These are phyloP conservation scores for Ceratina japonica DNA, from an alignment of 1,140 invertebrate species.

Conservation along the genomic window DNA sequence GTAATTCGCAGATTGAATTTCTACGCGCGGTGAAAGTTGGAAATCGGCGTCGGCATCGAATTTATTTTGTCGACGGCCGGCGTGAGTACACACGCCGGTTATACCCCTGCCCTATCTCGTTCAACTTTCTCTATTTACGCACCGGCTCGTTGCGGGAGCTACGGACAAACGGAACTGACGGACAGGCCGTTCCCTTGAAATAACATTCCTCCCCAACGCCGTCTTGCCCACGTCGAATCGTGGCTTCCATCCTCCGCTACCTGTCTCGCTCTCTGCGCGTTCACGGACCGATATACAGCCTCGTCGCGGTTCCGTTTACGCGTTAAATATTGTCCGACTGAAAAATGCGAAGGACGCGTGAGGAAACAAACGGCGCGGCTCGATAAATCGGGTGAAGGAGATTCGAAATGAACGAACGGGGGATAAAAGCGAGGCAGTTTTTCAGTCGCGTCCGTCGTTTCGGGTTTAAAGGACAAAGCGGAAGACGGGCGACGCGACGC, in stretches of 20 bases:
- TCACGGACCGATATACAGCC: slow-evolving; percentile 19
- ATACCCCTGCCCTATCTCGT: slow-evolving; percentile 62
- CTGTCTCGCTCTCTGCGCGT: slow-evolving; percentile 3
- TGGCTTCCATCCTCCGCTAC: slow-evolving; percentile 1
- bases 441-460: not conserved
- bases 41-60: slow-evolving; percentile 42
- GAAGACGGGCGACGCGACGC: slow-evolving; percentile 23
- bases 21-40: slow-evolving; percentile 10
- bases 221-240: slow-evolving; percentile 28
- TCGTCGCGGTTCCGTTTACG: slow-evolving; percentile 15
- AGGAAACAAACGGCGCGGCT: too few relatives aligned
- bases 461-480: not conserved
- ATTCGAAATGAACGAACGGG: too few relatives aligned
- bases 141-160: slow-evolving; percentile 63
- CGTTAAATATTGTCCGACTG: not conserved
- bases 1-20: not conserved
- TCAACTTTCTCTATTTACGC: slow-evolving; percentile 69
- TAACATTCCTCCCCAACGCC: slow-evolving; percentile 64
- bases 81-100: slow-evolving; percentile 41
- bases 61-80: slow-evolving; percentile 42
- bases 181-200: slow-evolving; percentile 67
- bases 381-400: too few relatives aligned
- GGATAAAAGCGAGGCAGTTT: not conserved
- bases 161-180: slow-evolving; percentile 62
- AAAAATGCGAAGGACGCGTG: too few relatives aligned